Evolutionary conservation across 2,113 vertebrate species (phyloP).

Genomic region (Colossoma macropomum): DNA sequence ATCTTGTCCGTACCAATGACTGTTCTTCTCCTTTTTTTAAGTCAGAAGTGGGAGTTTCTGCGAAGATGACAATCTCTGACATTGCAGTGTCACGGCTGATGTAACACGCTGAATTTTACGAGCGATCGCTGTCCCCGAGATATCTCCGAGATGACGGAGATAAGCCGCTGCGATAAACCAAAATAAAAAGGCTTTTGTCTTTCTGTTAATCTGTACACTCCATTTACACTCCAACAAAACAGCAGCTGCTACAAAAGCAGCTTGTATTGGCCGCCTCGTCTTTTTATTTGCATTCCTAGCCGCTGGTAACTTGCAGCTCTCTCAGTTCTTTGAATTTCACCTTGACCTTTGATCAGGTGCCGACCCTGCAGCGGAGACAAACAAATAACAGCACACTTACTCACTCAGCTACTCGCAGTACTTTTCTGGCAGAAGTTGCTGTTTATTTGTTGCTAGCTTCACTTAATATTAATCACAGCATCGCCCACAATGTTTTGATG

Average conservation of each 20-base stretch:
- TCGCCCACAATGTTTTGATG: too few relatives aligned
- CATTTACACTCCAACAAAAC: background rate
- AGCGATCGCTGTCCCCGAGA: background rate
- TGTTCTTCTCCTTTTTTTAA: background rate
- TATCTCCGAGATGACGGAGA: background rate
- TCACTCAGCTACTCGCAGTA: background rate
- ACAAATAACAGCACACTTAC: background rate
- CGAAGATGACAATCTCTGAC: background rate
- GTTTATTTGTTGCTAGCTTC: too few relatives aligned
- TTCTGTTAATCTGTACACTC: background rate
- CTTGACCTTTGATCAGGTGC: slow-evolving; percentile 7
- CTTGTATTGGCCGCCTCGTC: background rate
- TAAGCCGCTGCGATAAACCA: background rate
- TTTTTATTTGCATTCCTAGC: background rate
- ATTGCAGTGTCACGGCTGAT: background rate
- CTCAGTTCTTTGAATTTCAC: slow-evolving; percentile 22
- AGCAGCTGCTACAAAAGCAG: background rate
- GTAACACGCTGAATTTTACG: background rate
- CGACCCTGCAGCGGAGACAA: background rate
- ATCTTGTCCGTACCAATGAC: slow-evolving; percentile 47
- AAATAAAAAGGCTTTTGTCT: background rate
- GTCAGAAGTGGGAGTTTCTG: background rate
- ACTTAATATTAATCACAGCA: too few relatives aligned
- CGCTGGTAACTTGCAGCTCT: background rate
- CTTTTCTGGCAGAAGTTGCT: too few relatives aligned